These are phyloP conservation scores for Hyles euphorbiae DNA, from an alignment of 1,140 invertebrate genomes.

Conservation along the genomic window DNA sequence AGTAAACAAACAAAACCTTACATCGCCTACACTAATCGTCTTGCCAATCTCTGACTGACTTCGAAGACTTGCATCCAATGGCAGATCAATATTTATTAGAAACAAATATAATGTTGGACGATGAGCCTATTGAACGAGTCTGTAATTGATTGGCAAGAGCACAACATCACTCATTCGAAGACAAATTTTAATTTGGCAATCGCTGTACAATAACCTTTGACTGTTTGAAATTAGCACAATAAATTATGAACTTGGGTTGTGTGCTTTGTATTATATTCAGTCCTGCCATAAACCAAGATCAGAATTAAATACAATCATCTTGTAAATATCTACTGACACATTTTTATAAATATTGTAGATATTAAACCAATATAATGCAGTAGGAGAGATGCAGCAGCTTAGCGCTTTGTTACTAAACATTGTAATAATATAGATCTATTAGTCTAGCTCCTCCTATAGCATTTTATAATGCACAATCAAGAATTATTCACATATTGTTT, in stretches of 20 bases:
- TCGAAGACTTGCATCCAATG: background rate
- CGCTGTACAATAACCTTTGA: slow-evolving; percentile 11
- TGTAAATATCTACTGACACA: slow-evolving; percentile 2
- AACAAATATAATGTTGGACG: no score
- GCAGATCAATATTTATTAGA: background rate
- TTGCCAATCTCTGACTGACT: slow-evolving; percentile 16
- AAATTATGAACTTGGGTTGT: no score
- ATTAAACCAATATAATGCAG: slow-evolving; percentile 1
- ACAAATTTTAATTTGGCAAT: slow-evolving; percentile 22
- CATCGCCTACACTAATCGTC: slow-evolving; percentile 18
- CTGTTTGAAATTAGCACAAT: background rate
- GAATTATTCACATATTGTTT: slow-evolving; percentile 15
- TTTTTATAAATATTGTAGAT: slow-evolving; percentile 5
- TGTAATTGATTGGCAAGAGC: slow-evolving; percentile 27
- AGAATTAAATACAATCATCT: background rate
- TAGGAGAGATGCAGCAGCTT: slow-evolving; percentile 3
- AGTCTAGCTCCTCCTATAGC: no score
- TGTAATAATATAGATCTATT: background rate
- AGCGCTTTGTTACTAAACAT: slow-evolving; percentile 6
- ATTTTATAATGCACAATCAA: background rate
- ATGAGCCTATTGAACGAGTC: no score
- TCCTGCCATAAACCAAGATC: no score
- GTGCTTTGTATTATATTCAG: no score
- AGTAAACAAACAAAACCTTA: slow-evolving; percentile 70
- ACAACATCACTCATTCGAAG: slow-evolving; percentile 15